These are phyloP conservation scores for Saturnia pavonia DNA, from an alignment of 2,888 invertebrate genomes.

Conservation along the genomic window DNA sequence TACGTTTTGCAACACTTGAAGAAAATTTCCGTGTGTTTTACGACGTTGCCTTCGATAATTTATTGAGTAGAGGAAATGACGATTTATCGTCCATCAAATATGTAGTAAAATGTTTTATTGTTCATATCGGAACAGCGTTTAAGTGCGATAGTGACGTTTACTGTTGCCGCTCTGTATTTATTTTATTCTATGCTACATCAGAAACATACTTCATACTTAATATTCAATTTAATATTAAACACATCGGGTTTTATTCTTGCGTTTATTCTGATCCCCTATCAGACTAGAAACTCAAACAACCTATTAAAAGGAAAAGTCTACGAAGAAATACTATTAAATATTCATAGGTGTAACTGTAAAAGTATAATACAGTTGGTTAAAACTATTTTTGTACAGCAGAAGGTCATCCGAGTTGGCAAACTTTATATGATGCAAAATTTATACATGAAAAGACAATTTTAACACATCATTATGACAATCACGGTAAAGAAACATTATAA, in stretches of 20 bases:
- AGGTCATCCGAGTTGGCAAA: no score
- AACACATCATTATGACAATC: no score
- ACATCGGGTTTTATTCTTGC: neutral
- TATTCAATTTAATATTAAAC: neutral
- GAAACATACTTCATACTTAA: neutral
- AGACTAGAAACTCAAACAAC: neutral
- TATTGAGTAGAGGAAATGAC: slow-evolving; percentile 43
- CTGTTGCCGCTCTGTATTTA: slow-evolving; percentile 14
- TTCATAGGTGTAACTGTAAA: neutral
- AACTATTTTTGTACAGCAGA: no score
- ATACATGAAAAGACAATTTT: no score
- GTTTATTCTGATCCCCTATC: neutral
- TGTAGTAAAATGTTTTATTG: slow-evolving; percentile 44
- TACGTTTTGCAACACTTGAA: slow-evolving; percentile 24
- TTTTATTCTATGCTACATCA: neutral
- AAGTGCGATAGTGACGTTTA: slow-evolving; percentile 24
- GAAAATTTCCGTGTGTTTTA: slow-evolving; percentile 25
- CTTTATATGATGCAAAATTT: no score
- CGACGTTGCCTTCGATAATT: slow-evolving; percentile 36
- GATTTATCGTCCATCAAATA: slow-evolving; percentile 50
- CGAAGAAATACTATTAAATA: neutral
- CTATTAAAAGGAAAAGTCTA: neutral
- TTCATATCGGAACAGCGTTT: slow-evolving; percentile 32
- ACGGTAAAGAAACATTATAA: no score
- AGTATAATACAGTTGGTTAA: neutral